These are phyloP conservation scores for Berghia stephanieae DNA, from an alignment of 1,140 invertebrate species.

Conservation along the genomic window DNA sequence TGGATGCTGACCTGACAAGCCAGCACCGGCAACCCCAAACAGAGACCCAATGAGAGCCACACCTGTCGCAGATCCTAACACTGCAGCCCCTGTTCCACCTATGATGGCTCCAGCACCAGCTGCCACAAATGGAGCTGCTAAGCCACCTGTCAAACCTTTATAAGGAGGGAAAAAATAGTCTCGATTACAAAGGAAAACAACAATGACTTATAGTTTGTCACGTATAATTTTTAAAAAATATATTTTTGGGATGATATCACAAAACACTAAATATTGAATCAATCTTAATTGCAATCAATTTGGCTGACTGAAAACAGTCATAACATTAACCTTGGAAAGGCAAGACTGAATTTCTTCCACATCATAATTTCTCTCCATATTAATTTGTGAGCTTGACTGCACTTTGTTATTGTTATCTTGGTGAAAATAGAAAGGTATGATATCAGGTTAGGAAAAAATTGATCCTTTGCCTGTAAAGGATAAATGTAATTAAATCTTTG, in stretches of 20 bases:
- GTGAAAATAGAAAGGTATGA: too few species aligned
- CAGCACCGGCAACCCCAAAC: slow-evolving; percentile 77
- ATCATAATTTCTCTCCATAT: too few species aligned
- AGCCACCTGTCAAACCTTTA: slow-evolving; percentile 72
- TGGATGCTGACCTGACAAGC: slow-evolving; percentile 70
- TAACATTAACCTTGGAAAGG: too few species aligned
- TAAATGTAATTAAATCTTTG: too few species aligned
- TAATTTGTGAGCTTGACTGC: too few species aligned
- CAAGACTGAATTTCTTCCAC: too few species aligned
- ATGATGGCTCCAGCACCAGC: slow-evolving; percentile 72
- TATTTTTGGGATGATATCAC: background rate
- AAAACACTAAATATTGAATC: too few species aligned
- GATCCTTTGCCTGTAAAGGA: too few species aligned
- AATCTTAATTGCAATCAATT: too few species aligned
- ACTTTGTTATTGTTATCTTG: too few species aligned
- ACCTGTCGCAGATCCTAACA: slow-evolving; percentile 72
- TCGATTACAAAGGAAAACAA: background rate
- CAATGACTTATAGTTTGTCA: background rate
- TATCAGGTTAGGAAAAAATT: too few species aligned
- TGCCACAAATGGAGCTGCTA: slow-evolving; percentile 77
- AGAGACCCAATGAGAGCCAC: slow-evolving; percentile 75
- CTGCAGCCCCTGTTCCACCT: slow-evolving; percentile 71
- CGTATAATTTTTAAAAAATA: background rate
- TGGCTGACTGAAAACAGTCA: too few species aligned
- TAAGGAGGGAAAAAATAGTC: background rate